Base-by-base conservation (phyloP, 2,888 invertebrate species). In the Chydorus sphaericus region DNA sequence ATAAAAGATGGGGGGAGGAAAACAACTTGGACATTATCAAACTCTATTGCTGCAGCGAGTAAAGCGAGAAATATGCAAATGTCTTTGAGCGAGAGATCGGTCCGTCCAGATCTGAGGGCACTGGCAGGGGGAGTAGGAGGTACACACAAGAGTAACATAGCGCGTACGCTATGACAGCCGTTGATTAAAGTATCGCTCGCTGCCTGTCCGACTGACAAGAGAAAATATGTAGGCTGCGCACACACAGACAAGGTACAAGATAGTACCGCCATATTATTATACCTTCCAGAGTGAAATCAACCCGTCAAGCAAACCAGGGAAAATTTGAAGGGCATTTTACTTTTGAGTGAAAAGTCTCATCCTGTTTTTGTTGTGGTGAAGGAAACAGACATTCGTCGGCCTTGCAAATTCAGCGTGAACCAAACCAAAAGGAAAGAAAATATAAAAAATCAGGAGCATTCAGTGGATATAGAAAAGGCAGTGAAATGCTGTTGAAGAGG, bases 121-220 rank as follows among this genome's bases (percentile, higher is more conserved):
- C n/a, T n/a, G n/a, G n/a, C n/a, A n/a, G n/a, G n/a, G n/a, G n/a
- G n/a, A n/a, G n/a, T n/a, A n/a, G n/a, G n/a, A n/a, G n/a, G n/a
- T n/a, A n/a, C n/a, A n/a, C n/a, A n/a, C n/a, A n/a, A n/a, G n/a
- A n/a, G n/a, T n/a, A n/a, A n/a, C n/a, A n/a, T n/a, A n/a, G n/a
- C n/a, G n/a, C n/a, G n/a, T n/a, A n/a, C n/a, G n/a, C n/a, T 33
- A 44, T 44, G 44, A 44, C 44, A 44, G 44, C 26, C 44, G 44
- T 44, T 44, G 44, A 44, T 44, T 44, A 44, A 44, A 44, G 44
- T 44, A 44, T 44, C 44, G 44, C 44, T 44, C 28, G 44, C 44
- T 44, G 3, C 26, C 23, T 18, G 44, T 44, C 26, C 23, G 44
- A 14, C 44, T 44, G 44, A 44, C 44, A 44, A 28, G 14, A n/a